A percentile compares a stretch with the other conserved stretches of the same genome.
phyloP scores from a whole-genome alignment of 2,113 vertebrate genomes.

The Ceyx cyanopectus region DNA sequence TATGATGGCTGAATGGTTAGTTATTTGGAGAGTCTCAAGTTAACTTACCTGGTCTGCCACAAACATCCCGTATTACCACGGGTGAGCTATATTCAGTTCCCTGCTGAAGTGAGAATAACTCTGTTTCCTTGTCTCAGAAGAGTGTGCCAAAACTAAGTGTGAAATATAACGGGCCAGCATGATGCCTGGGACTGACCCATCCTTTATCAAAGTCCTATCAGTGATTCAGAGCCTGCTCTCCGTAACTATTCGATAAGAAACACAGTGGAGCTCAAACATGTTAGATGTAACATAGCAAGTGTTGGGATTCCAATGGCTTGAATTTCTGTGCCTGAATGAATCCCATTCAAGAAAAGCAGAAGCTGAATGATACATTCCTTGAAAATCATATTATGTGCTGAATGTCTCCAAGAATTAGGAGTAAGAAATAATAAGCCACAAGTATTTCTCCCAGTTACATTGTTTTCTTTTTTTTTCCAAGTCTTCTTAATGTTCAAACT shows the following conservation, averaged over 20 bases:
- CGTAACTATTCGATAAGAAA: background rate
- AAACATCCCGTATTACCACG: background rate
- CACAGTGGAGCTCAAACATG: background rate
- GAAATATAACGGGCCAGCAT: background rate
- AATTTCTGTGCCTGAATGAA: background rate
- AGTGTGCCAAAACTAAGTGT: background rate
- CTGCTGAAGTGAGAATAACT: background rate
- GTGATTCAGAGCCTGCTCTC: background rate
- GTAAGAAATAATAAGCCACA: background rate
- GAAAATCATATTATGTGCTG: background rate
- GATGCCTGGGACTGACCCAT: background rate
- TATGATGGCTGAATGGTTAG: background rate
- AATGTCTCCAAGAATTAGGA: background rate
- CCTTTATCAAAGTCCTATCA: rapidly evolving
- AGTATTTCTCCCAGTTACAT: background rate
- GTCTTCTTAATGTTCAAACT: background rate
- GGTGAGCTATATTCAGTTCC: background rate
- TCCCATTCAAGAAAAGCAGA: background rate
- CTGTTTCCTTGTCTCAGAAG: background rate
- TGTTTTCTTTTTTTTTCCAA: background rate
- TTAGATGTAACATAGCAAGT: background rate
- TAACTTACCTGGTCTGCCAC: background rate
- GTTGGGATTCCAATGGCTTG: background rate
- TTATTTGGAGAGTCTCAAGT: background rate
- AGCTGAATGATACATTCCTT: background rate